A percentile compares a stretch with the other conserved stretches of the same genome.
These are phyloP conservation scores for Cherax destructor DNA, from an alignment of 1,140 invertebrate genomes.

Conservation along the genomic window DNA sequence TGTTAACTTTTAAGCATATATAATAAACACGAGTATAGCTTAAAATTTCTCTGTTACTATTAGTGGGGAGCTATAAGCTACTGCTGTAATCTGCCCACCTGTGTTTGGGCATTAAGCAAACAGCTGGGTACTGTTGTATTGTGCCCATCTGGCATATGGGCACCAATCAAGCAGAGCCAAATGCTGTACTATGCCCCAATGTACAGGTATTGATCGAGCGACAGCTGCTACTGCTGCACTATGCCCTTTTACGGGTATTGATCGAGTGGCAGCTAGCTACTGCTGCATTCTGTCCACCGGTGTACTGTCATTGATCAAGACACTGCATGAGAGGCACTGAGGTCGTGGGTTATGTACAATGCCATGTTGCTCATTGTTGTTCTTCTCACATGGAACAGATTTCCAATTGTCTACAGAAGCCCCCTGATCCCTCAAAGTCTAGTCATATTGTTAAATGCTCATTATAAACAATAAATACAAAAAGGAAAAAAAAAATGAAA, in stretches of 20 bases:
- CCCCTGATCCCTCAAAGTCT: slow-evolving; percentile 7
- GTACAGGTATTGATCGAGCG: slow-evolving; percentile 15
- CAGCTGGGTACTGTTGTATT: too few species aligned
- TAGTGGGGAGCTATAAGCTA: slow-evolving; percentile 22
- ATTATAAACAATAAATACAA: background rate
- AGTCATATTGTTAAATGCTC: background rate
- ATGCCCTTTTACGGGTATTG: slow-evolving; percentile 3
- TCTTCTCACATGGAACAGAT: slow-evolving; percentile 8
- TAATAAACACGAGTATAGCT: slow-evolving; percentile 6
- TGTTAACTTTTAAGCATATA: slow-evolving; percentile 2
- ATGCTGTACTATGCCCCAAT: background rate
- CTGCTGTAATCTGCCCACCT: background rate
- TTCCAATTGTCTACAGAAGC: slow-evolving; percentile 15
- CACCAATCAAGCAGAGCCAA: slow-evolving; percentile 16
- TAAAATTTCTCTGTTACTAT: background rate
- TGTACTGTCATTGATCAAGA: slow-evolving; percentile 29
- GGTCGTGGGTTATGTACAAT: slow-evolving; percentile 43
- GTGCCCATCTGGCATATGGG: slow-evolving; percentile 24
- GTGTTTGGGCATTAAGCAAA: slow-evolving; percentile 22
- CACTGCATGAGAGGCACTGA: slow-evolving; percentile 53
- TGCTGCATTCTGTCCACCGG: slow-evolving; percentile 14
- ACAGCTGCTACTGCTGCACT: slow-evolving; percentile 3
- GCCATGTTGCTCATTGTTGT: slow-evolving; percentile 28
- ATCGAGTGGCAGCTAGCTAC: slow-evolving; percentile 5
- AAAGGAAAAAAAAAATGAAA: background rate